These are phyloP conservation scores for Antennarius maculatus DNA, from an alignment of 2,797 vertebrate species.

Conservation along the genomic window DNA sequence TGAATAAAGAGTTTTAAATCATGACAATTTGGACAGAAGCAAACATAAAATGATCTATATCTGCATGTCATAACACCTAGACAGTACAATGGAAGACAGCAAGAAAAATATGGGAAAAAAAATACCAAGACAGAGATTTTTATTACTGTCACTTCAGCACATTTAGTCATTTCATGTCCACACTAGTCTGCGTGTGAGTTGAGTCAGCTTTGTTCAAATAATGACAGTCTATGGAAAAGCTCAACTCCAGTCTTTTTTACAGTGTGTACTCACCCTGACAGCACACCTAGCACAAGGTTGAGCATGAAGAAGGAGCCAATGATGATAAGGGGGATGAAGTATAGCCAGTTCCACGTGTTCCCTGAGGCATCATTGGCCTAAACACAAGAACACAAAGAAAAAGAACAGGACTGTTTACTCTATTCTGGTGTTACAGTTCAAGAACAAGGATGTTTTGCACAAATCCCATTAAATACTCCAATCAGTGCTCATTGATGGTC, in stretches of 20 bases:
- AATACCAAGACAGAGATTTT: not conserved
- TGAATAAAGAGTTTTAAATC: too few relatives aligned
- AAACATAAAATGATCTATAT: too few relatives aligned
- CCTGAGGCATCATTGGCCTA: conserved; percentile 94
- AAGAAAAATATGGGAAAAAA: not conserved
- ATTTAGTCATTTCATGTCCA: not conserved
- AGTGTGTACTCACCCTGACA: conserved; percentile 82
- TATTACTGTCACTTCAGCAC: not conserved
- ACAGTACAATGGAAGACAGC: not conserved
- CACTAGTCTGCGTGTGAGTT: not conserved
- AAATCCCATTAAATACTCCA: too few relatives aligned
- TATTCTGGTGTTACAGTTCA: conserved; percentile 3
- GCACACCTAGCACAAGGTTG: conserved; percentile 94
- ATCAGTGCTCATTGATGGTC: too few relatives aligned
- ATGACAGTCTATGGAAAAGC: too few relatives aligned
- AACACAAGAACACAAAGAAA: conserved; percentile 41
- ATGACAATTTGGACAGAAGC: too few relatives aligned
- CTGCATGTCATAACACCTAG: too few relatives aligned
- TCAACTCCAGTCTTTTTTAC: too few relatives aligned
- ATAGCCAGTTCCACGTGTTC: conserved; percentile 98
- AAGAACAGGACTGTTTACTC: conserved; percentile 14
- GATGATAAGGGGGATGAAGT: conserved; percentile 98
- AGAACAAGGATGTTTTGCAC: not conserved
- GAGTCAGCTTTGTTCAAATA: too few relatives aligned
- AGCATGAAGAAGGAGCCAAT: conserved; percentile 99